phyloP scores from a whole-genome alignment of 2,888 invertebrate genomes.

The Drosophila buzzatii region DNA sequence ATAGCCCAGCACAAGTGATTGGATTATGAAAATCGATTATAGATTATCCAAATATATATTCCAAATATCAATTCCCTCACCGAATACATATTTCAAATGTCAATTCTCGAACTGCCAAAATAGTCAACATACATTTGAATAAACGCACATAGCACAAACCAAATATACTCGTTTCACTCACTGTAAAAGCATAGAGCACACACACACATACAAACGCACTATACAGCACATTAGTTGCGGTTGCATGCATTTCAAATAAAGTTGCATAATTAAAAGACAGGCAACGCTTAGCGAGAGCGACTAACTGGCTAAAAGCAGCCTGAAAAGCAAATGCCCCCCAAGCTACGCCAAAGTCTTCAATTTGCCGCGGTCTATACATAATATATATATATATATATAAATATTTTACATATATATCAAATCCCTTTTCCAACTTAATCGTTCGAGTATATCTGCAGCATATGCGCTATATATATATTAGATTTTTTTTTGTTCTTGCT shows the following conservation, averaged over 20 bases:
- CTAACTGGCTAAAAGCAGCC: constrained; percentile 17
- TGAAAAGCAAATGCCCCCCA: constrained; percentile 9
- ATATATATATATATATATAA: not conserved
- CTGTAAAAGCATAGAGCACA: not conserved
- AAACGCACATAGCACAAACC: too few relatives aligned
- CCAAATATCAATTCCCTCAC: too few relatives aligned
- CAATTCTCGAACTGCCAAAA: too few relatives aligned
- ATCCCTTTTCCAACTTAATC: constrained; percentile 44
- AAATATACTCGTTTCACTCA: too few relatives aligned
- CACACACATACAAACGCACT: not conserved
- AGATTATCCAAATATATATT: too few relatives aligned
- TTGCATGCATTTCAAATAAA: constrained; percentile 57
- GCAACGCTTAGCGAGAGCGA: constrained; percentile 29
- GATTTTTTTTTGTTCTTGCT: constrained; percentile 7
- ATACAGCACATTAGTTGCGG: constrained; percentile 47
- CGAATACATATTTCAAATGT: too few relatives aligned
- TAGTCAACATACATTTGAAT: too few relatives aligned
- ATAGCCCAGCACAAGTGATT: too few relatives aligned
- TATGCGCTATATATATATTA: constrained; percentile 23
- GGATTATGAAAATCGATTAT: too few relatives aligned
- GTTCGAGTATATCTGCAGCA: constrained; percentile 57
- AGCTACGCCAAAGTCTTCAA: constrained; percentile 3
- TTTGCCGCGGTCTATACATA: not conserved
- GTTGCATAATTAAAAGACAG: constrained; percentile 75
- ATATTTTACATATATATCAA: not conserved